Conservation (phyloP, 2,888 invertebrate species). For the Scelioninae gen. 1 region DNA sequence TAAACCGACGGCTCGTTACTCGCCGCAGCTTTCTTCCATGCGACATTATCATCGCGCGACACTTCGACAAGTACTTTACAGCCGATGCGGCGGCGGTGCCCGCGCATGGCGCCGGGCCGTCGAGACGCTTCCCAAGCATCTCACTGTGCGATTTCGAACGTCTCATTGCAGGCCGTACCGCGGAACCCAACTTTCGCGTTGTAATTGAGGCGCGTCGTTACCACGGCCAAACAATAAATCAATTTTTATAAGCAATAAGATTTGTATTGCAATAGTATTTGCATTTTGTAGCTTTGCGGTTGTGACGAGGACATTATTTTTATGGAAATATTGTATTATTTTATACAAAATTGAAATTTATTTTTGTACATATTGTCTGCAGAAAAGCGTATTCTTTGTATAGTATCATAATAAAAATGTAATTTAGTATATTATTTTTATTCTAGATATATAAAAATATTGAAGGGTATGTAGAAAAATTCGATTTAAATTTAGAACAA, state of each 20-base stretch:
- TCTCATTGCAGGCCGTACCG: slow-evolving; percentile 32
- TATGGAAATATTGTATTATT: too few relatives aligned
- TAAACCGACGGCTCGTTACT: slow-evolving; percentile 68
- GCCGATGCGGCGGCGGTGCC: slow-evolving; percentile 56
- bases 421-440: too few relatives aligned
- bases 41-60: slow-evolving; percentile 68
- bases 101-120: slow-evolving; percentile 67
- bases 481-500: too few relatives aligned
- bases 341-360: too few relatives aligned
- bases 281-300: not conserved
- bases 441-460: too few relatives aligned
- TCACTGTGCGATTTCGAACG: slow-evolving; percentile 41
- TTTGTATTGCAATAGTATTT: not conserved
- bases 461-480: too few relatives aligned
- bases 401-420: too few relatives aligned
- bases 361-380: too few relatives aligned
- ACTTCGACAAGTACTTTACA: slow-evolving; percentile 67
- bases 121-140: slow-evolving; percentile 59
- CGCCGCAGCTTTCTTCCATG: slow-evolving; percentile 57
- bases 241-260: slow-evolving; percentile 36
- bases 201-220: slow-evolving; percentile 33
- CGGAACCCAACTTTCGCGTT: slow-evolving; percentile 13
- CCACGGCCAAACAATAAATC: slow-evolving; percentile 38
- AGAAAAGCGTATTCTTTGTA: too few relatives aligned
- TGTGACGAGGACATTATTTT: too few relatives aligned